Evolutionary conservation across 2,113 vertebrate genomes (phyloP).

Genomic region (Hippocampus abdominalis): DNA sequence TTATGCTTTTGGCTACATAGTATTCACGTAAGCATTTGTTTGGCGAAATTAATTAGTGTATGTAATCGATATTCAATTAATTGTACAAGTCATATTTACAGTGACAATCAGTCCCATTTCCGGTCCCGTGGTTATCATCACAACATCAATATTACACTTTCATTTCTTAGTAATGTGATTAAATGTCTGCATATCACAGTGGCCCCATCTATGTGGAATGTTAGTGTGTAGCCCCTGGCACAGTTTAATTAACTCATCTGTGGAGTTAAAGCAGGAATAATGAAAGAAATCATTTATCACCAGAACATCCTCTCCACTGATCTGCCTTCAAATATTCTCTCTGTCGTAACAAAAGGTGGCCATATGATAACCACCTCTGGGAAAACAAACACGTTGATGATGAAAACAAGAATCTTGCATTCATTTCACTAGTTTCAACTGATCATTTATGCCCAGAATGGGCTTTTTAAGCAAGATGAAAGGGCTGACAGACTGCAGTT

Average conservation of each 20-base stretch:
- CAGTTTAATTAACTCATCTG: slow-evolving; percentile 66
- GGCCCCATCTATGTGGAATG: slow-evolving; percentile 53
- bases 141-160: slow-evolving; percentile 37
- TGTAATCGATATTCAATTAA: neutral
- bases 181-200: slow-evolving; percentile 44
- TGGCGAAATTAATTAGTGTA: neutral
- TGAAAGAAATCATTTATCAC: slow-evolving; percentile 55
- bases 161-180: slow-evolving; percentile 45
- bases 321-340: slow-evolving; percentile 54
- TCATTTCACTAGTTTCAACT: slow-evolving; percentile 21
- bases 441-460: slow-evolving; percentile 14
- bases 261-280: slow-evolving; percentile 54
- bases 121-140: neutral
- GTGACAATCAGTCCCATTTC: neutral
- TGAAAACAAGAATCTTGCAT: slow-evolving; percentile 28
- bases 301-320: slow-evolving; percentile 58
- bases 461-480: slow-evolving; percentile 38
- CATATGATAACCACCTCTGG: slow-evolving; percentile 16
- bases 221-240: slow-evolving; percentile 50
- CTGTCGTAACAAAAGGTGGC: slow-evolving; percentile 31
- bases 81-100: neutral
- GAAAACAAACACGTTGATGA: slow-evolving; percentile 38
- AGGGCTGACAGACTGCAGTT: slow-evolving; percentile 50
- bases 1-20: neutral
- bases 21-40: neutral